Evolutionary conservation across 2,113 vertebrate species (phyloP), one percentile per base, ranked within the genome.

Genomic region (Rhombomys opimus): DNA sequence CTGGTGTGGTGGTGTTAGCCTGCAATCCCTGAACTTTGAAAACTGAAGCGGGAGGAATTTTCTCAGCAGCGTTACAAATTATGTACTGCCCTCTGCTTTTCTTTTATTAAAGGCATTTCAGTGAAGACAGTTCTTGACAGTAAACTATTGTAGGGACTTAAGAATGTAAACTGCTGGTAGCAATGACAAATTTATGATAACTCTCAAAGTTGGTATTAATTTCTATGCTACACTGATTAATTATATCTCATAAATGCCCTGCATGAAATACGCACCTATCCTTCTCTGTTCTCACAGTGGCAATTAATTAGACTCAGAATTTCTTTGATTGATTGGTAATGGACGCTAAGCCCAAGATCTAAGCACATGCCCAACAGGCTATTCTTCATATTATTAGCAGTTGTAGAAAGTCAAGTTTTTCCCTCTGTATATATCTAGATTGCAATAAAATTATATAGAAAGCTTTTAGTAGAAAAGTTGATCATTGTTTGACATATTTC

Each of bases 191-290:
- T 94, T 30, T 86, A 84, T 12, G 52, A 12, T 2, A 54, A 22
- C 5, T 76, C 30, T 73, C 30, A 86, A 95, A 23, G 5, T 61
- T 38, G 63, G 1, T 75, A 41, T n/a, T 70, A 75, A 91, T 13
- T 65, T 87, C 54, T 84, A 4, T 85, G 30, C 30, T 94, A 3
- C 38, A 67, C 41, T 70, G 89, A 59, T 78, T 93, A 96, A 84
- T 70, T 87, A 25, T 23, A 10, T 85, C 4, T 77, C 23, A 73
- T 38, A 87, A 72, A 59, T 65, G 52, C 0, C 11, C 0, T 89
- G 13, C 12, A 52, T 84, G 30, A 57, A 50, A 67, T 20, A 41
- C 14, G 27, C 10, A 81, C 2, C 35, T 38, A 91, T 76, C 73
- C 59, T n/a, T 90, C 14, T 57, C 7, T 30, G 15, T 54, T 72